Evolutionary conservation across 2,888 invertebrate genomes (phyloP), one percentile per base, ranked within the genome.

Genomic region (Agonopterix subpropinquella): DNA sequence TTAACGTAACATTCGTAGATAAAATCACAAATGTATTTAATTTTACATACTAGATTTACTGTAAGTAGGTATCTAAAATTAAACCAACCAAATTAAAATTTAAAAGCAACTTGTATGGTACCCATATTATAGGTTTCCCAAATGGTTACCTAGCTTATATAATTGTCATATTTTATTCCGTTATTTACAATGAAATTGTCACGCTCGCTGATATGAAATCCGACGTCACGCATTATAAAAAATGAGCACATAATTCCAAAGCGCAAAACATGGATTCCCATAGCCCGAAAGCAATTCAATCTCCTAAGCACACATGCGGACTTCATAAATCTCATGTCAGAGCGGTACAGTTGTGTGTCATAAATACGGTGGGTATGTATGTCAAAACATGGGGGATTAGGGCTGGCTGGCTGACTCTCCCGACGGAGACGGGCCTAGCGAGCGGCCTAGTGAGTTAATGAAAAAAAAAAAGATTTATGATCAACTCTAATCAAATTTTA

Each of bases 381-480:
- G 87, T 88, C 87, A 88, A 82, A 88, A 87, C 82, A 86, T 82
- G 65, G 83, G 84, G 87, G 80, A 83, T 84, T 76, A 72, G 77
- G 75, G 71, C 63, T 28, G 18, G 4, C 18, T 70, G 37, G 41
- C 72, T 67, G 69, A 69, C 68, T 70, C 75, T 68, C 75, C 67
- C 69, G 68, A 68, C 68, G 67, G 36, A 11, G 42, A 28, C 44
- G 37, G 44, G 42, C 36, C 39, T 41, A 42, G 62, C 62, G 56
- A 61, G 39, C 70, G 73, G 73, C 75, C 77, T 70, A 70, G 66
- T 58, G 61, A 80, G 80, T 82, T 85, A 85, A 86, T 85, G 84
- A 85, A 83, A 88, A 86, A 88, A 86, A 77, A 51, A 79, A 78
- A 87, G 88, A 88, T 88, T 87, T 85, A 88, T 84, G 88, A 80